phyloP scores from a whole-genome alignment of 1,140 invertebrate species.

The Sarcophaga bullata region DNA sequence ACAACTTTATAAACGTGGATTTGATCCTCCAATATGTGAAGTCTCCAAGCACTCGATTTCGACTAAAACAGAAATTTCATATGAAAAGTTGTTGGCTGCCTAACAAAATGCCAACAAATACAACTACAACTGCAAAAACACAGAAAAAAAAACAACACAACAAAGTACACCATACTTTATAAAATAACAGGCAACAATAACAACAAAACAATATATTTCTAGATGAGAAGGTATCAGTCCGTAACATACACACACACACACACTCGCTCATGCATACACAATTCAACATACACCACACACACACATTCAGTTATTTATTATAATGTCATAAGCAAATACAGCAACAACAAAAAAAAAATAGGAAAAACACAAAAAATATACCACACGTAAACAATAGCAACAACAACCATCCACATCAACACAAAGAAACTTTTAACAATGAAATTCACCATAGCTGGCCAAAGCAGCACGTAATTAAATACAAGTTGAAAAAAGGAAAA shows the following conservation, averaged over 20 bases:
- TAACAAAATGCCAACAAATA: background rate
- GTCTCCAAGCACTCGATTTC: conserved; percentile 58
- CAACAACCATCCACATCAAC: background rate
- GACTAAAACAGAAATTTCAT: conserved; percentile 44
- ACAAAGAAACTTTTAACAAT: background rate
- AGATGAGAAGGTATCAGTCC: conserved; percentile 18
- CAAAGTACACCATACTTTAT: conserved; percentile 22
- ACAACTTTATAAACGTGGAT: conserved; percentile 55
- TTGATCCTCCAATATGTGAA: conserved; percentile 65
- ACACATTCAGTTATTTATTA: too few species aligned
- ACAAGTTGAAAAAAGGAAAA: background rate
- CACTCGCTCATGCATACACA: too few species aligned
- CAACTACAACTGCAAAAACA: background rate
- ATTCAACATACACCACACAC: background rate
- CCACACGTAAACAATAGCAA: too few species aligned
- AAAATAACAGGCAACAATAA: background rate
- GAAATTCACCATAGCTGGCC: background rate
- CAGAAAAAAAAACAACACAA: conserved; percentile 16
- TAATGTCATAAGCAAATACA: background rate
- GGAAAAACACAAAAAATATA: background rate
- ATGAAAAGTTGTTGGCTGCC: conserved; percentile 42
- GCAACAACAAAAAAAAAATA: background rate
- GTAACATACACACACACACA: background rate
- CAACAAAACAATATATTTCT: conserved; percentile 4
- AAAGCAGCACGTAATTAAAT: too few species aligned